Base-by-base conservation (phyloP, 2,113 vertebrate genomes). In the Saguinus imperator region DNA sequence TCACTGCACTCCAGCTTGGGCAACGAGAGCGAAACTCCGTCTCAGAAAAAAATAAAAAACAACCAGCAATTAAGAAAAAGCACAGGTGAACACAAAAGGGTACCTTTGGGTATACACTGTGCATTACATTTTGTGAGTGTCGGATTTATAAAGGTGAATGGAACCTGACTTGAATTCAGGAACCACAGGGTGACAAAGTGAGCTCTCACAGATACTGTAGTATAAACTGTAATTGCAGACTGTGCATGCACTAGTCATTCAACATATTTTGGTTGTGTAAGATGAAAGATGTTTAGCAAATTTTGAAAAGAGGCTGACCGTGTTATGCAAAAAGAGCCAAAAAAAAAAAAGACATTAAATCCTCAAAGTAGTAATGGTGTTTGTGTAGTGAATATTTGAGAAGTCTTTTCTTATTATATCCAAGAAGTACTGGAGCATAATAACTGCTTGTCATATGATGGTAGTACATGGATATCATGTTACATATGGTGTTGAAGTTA, bases 171-270 rank as follows among this genome's bases (percentile, higher is more conserved):
- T 32, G 18, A 29, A 18, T 17, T 88, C 58, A 45, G 43, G 43
- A 58, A 32, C 50, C 17, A 11, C 9, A 32, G 9, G 11, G 2
- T 37, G 12, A 52, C 27, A 9, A 3, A 25, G 55, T 6, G 29
- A 86, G 45, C 14, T 43, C 32, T 17, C 5, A n/a, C 2, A 8
- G 0, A n/a, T 32, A 45, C 45, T 17, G 23, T 21, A 14, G 9
- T 2, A 8, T 1, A n/a, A n/a, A 45, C 40, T 25, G 35, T 21
- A 18, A 16, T 2, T 32, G 20, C n/a, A 77, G 40, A 27, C 2
- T 2, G 0, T 5, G 29, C 8, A 13, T 23, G 16, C 2, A 0
- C 1, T 10, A 43, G 14, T 5, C 8, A 1, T 0, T 0, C 27
- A 6, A 2, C 14, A 7, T 40, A 9, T 77, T 81, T 66, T 80